phyloP scores from a whole-genome alignment of 2,797 vertebrate species.

The Phalloptychus januarius region DNA sequence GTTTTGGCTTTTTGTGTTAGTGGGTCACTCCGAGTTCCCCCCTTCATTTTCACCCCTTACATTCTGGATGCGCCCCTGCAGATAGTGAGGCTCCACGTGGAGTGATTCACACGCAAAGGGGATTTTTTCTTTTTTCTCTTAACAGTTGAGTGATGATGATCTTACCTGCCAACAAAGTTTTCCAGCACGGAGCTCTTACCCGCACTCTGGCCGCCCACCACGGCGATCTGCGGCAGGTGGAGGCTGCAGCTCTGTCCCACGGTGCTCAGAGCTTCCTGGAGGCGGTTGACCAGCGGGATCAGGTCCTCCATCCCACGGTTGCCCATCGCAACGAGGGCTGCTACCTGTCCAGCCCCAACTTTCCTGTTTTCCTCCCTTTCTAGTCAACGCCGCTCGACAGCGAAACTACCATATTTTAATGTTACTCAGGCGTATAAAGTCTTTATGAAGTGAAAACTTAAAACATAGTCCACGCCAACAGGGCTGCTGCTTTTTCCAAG shows the following conservation, averaged over 20 bases:
- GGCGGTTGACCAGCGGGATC: constrained; percentile 91
- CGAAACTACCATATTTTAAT: constrained; percentile 11
- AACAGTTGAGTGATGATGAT: neutral
- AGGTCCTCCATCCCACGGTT: constrained; percentile 92
- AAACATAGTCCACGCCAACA: neutral
- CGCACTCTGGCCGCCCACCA: constrained; percentile 93
- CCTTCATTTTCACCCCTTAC: too few relatives aligned
- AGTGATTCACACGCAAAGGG: neutral
- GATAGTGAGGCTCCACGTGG: neutral
- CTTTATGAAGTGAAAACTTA: neutral
- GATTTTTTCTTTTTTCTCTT: neutral
- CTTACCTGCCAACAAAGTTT: constrained; percentile 94
- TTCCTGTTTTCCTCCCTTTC: neutral
- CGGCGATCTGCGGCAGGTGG: constrained; percentile 92
- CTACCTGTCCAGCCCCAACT: constrained; percentile 11
- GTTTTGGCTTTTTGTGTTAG: neutral
- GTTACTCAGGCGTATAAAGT: neutral
- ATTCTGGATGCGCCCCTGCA: neutral
- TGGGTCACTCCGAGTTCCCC: too few relatives aligned
- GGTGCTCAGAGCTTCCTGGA: constrained; percentile 87
- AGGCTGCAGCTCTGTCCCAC: constrained; percentile 87
- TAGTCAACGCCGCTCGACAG: constrained; percentile 10
- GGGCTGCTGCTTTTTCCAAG: neutral
- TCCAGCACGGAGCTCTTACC: constrained; percentile 96
- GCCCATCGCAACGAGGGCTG: constrained; percentile 75